Evolutionary conservation across 2,797 vertebrate genomes (phyloP).

Genomic region (Urocyon cinereoargenteus): DNA sequence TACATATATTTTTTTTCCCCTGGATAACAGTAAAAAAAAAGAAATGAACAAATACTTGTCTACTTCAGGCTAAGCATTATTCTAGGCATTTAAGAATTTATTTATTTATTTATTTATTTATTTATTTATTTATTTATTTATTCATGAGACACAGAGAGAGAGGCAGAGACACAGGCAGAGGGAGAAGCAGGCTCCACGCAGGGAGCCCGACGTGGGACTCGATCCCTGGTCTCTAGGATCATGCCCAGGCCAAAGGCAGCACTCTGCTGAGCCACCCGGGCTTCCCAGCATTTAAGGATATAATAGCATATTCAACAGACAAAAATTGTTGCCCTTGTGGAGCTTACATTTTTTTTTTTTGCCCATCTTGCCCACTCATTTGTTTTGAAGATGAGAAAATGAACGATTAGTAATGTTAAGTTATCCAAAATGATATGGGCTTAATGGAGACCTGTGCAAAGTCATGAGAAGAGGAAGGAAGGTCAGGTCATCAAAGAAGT

Average conservation of each 20-base stretch:
- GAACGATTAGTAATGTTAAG: constrained; percentile 1
- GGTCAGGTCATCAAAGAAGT: neutral
- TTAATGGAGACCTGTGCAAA: neutral
- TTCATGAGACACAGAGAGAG: too few species aligned
- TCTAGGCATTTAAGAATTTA: neutral
- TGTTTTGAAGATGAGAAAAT: constrained; percentile 65
- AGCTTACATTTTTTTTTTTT: constrained; percentile 19
- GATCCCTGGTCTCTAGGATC: too few species aligned
- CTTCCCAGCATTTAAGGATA: neutral
- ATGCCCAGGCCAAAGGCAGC: too few species aligned
- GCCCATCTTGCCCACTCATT: neutral
- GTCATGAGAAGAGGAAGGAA: neutral
- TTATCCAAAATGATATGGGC: constrained; percentile 11
- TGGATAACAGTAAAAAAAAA: neutral
- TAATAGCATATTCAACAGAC: neutral
- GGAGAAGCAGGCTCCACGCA: too few species aligned
- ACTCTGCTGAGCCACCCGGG: too few species aligned
- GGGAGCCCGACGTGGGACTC: too few species aligned
- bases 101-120: too few species aligned
- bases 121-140: too few species aligned
- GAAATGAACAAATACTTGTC: neutral
- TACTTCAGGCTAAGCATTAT: neutral
- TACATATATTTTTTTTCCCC: neutral
- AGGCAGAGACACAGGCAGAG: too few species aligned
- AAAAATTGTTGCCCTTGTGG: neutral